Conservation (phyloP, 2,888 invertebrate species). For the Tetragnatha montana region DNA sequence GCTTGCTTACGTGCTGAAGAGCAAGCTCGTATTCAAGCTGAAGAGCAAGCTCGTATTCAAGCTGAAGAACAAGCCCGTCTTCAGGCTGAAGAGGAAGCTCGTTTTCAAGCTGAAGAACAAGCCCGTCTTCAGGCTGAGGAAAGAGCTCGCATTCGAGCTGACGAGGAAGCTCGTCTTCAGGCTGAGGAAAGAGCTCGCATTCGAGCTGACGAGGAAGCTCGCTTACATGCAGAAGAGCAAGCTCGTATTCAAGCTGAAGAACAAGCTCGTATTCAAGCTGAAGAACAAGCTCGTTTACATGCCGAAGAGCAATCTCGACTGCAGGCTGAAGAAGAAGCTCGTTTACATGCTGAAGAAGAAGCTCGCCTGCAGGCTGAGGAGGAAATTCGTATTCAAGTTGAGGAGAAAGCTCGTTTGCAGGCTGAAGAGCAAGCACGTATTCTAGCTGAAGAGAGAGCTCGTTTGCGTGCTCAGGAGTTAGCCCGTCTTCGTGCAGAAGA, state of each 20-base stretch:
- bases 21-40: not conserved
- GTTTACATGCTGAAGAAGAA: conserved; percentile 14
- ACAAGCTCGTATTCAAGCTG: conserved; percentile 1
- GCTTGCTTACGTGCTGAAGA: not conserved
- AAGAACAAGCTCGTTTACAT: conserved; percentile 1
- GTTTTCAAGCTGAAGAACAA: conserved; percentile 13
- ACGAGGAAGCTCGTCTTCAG: not conserved
- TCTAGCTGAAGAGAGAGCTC: conserved; percentile 18
- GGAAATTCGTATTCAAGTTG: not conserved
- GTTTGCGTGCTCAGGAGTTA: not conserved
- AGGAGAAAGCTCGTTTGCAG: conserved; percentile 1
- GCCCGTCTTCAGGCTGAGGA: conserved; percentile 29
- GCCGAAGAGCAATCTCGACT: not conserved
- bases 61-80: not conserved
- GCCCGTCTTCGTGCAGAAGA: conserved; percentile 14
- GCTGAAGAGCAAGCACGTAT: conserved; percentile 26
- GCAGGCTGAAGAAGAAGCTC: conserved; percentile 14
- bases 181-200: not conserved
- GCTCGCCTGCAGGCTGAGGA: not conserved
- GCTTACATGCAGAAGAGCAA: conserved; percentile 13
- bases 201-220: conserved; percentile 5
- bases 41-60: not conserved
- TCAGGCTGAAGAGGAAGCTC: conserved; percentile 4
- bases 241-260: conserved; percentile 26
- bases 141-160: not conserved